These are phyloP conservation scores for Pherbina coryleti DNA, from an alignment of 2,888 invertebrate genomes.

Conservation along the genomic window DNA sequence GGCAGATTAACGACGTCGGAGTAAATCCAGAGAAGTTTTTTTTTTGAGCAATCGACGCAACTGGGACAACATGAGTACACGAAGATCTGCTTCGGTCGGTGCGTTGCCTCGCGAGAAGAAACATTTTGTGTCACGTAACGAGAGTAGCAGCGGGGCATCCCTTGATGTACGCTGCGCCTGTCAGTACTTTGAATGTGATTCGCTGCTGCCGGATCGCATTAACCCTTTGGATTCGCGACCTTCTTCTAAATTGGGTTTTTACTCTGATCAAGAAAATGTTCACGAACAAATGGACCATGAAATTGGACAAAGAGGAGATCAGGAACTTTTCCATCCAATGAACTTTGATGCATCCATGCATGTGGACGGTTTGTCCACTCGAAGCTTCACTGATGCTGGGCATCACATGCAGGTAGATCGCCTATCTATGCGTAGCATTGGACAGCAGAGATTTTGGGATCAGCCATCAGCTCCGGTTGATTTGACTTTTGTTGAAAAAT, in stretches of 20 bases:
- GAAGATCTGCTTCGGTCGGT: conserved; percentile 80
- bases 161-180: conserved; percentile 88
- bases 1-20: neutral
- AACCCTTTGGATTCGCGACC: conserved; percentile 77
- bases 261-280: conserved; percentile 57
- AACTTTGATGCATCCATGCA: conserved; percentile 47
- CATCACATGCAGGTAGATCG: conserved; percentile 53
- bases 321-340: conserved; percentile 43
- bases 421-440: conserved; percentile 55
- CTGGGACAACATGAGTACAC: conserved; percentile 60
- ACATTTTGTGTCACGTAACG: conserved; percentile 78
- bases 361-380: conserved; percentile 58
- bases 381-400: conserved; percentile 57
- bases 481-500: conserved; percentile 62
- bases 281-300: neutral
- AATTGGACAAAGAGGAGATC: neutral
- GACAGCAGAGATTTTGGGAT: conserved; percentile 51
- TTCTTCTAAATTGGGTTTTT: conserved; percentile 72
- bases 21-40: neutral
- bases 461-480: conserved; percentile 54
- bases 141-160: conserved; percentile 79
- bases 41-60: neutral
- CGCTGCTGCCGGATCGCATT: conserved; percentile 81
- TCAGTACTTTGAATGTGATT: conserved; percentile 87
- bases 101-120: conserved; percentile 75